These are phyloP conservation scores for Abrostola triplasia DNA, from an alignment of 2,888 invertebrate species.

Conservation along the genomic window DNA sequence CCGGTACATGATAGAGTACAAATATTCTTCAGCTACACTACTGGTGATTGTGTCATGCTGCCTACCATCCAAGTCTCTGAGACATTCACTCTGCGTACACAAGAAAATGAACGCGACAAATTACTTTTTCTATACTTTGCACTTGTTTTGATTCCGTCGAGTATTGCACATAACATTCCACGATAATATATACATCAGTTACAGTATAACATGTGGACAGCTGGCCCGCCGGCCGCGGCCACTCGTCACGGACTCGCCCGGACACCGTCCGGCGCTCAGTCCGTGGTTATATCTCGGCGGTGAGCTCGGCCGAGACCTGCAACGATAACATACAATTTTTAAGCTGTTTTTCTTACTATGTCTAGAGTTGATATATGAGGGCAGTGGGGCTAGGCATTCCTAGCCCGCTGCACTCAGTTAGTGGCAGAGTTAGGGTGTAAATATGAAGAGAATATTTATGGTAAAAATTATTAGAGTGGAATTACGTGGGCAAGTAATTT, in stretches of 20 bases:
- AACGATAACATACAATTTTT: slow-evolving; percentile 6
- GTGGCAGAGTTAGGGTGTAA: too few species aligned
- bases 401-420: too few species aligned
- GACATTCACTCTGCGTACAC: slow-evolving; percentile 64
- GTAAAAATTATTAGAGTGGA: too few species aligned
- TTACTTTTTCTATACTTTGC: slow-evolving; percentile 61
- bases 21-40: slow-evolving; percentile 60
- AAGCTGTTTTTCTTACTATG: too few species aligned
- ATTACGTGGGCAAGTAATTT: too few species aligned
- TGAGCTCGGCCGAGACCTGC: slow-evolving; percentile 72
- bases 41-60: slow-evolving; percentile 63
- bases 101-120: slow-evolving; percentile 66
- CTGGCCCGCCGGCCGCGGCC: slow-evolving; percentile 26
- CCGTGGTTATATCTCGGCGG: slow-evolving; percentile 73
- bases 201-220: slow-evolving; percentile 57
- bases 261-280: slow-evolving; percentile 57
- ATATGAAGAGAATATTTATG: too few species aligned
- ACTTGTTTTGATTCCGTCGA: slow-evolving; percentile 68
- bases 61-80: slow-evolving; percentile 61
- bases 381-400: too few species aligned
- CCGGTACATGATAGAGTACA: slow-evolving; percentile 62
- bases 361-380: too few species aligned
- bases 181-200: slow-evolving; percentile 73
- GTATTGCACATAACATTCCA: slow-evolving; percentile 78
- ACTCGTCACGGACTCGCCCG: slow-evolving; percentile 40